Conservation (phyloP, 2,113 vertebrate species). For the Colius striatus region DNA sequence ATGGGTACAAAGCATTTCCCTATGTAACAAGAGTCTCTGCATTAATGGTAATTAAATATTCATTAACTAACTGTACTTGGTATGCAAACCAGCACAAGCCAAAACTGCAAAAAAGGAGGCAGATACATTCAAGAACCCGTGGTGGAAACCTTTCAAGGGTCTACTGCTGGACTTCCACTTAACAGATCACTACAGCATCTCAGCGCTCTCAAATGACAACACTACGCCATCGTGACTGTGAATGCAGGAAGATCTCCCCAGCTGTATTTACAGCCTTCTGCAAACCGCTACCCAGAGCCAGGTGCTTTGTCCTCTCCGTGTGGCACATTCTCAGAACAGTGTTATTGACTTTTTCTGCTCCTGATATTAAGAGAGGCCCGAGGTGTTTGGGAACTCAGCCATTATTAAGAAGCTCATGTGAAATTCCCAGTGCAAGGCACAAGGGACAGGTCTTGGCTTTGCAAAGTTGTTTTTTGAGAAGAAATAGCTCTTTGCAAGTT, state of each 20-base stretch:
- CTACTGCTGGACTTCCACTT: neutral
- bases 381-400: neutral
- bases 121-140: neutral
- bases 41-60: slow-evolving; percentile 27
- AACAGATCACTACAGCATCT: neutral
- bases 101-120: slow-evolving; percentile 28
- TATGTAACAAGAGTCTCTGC: neutral
- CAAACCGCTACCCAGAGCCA: neutral
- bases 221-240: neutral
- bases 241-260: neutral
- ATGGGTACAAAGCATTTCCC: neutral
- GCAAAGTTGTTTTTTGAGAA: neutral
- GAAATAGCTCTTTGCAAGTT: neutral
- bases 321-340: neutral
- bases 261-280: neutral
- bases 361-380: neutral
- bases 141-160: neutral
- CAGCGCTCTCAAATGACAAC: neutral
- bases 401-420: neutral
- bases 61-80: slow-evolving; percentile 13
- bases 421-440: slow-evolving; percentile 3
- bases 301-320: neutral
- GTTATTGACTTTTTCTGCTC: neutral
- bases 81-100: neutral
- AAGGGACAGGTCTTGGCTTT: neutral